phyloP scores from a whole-genome alignment of 2,888 invertebrate genomes.

The Himalopsyche tibetana region DNA sequence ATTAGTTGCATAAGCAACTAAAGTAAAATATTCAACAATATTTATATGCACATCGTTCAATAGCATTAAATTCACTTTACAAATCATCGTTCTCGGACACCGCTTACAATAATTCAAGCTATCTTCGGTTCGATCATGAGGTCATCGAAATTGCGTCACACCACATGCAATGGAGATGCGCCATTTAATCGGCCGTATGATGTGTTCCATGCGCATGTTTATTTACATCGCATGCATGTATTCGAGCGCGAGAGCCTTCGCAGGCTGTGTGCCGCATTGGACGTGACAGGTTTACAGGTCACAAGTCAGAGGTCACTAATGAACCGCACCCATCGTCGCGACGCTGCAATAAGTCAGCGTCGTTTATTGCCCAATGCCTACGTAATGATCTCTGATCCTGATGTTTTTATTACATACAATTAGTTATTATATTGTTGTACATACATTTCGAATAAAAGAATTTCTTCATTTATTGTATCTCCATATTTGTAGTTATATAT shows the following conservation, averaged over 20 bases:
- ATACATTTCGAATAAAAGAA: too few species aligned
- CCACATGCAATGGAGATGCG: slow-evolving; percentile 28
- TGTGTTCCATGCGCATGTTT: slow-evolving; percentile 28
- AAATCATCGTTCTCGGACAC: slow-evolving; percentile 17
- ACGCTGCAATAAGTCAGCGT: slow-evolving; percentile 30
- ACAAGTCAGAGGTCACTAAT: slow-evolving; percentile 29
- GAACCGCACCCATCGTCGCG: slow-evolving; percentile 40
- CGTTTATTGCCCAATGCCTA: slow-evolving; percentile 21
- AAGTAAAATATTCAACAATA: too few species aligned
- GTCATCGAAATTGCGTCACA: slow-evolving; percentile 32
- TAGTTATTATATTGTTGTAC: neutral
- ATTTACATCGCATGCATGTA: slow-evolving; percentile 32
- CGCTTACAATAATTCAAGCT: slow-evolving; percentile 4
- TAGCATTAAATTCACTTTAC: neutral
- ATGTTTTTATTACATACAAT: slow-evolving; percentile 27
- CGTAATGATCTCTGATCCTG: slow-evolving; percentile 11
- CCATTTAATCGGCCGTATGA: slow-evolving; percentile 22
- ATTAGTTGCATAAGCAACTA: too few species aligned
- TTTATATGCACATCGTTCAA: too few species aligned
- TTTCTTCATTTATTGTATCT: too few species aligned
- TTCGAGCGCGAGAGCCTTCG: slow-evolving; percentile 31
- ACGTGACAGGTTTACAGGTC: slow-evolving; percentile 43
- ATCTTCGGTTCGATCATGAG: neutral
- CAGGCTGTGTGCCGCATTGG: slow-evolving; percentile 40
- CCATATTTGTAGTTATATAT: too few species aligned